phyloP scores from a whole-genome alignment of 2,888 invertebrate species.

The Griposia aprilina region DNA sequence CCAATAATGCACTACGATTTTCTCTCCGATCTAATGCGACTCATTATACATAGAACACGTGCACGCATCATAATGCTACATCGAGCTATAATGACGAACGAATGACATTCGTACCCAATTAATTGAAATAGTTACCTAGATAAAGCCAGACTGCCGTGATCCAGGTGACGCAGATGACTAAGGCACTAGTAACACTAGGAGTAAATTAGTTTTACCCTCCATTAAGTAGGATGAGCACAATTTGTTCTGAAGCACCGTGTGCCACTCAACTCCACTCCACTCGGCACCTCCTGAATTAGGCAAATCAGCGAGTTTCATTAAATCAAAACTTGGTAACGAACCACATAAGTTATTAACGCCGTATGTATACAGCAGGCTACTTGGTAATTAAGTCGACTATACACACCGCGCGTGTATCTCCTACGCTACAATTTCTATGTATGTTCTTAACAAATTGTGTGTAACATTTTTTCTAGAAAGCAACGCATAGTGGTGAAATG shows the following conservation, averaged over 20 bases:
- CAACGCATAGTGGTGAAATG: conserved; percentile 29
- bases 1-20: conserved; percentile 26
- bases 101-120: background rate
- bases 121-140: background rate
- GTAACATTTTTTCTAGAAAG: conserved; percentile 58
- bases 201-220: conserved; percentile 53
- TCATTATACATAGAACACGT: background rate
- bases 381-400: conserved; percentile 63
- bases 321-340: conserved; percentile 74
- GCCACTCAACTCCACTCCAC: conserved; percentile 27
- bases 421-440: conserved; percentile 36
- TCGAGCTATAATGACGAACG: background rate
- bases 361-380: conserved; percentile 53
- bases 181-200: conserved; percentile 31
- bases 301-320: conserved; percentile 69
- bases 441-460: conserved; percentile 48
- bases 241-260: conserved; percentile 47
- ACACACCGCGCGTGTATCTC: conserved; percentile 37
- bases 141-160: background rate
- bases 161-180: conserved; percentile 3
- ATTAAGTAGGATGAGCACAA: conserved; percentile 58
- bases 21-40: background rate
- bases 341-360: conserved; percentile 71
- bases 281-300: conserved; percentile 64
- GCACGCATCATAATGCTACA: background rate